Evolutionary conservation across 1,140 invertebrate species (phyloP).

Genomic region (Drosophila ohnishii): DNA sequence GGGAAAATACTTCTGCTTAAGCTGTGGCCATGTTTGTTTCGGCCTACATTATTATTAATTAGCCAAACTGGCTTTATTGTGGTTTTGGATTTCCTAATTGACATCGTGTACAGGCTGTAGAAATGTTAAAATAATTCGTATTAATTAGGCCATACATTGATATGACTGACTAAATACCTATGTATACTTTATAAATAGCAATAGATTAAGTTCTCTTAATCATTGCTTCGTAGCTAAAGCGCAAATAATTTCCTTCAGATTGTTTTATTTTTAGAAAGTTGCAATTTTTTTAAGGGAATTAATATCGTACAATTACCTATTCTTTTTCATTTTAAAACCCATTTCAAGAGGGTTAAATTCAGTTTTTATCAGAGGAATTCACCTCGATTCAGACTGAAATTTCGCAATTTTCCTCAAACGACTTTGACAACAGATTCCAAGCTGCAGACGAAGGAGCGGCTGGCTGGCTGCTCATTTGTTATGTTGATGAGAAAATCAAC

Average conservation of each 20-base stretch:
- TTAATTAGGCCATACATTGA: neutral
- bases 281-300: neutral
- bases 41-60: neutral
- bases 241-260: too few relatives aligned
- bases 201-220: neutral
- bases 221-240: neutral
- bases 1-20: neutral
- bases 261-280: neutral
- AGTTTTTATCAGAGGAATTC: neutral
- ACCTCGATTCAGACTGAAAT: neutral
- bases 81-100: constrained; percentile 2
- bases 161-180: neutral
- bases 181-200: neutral
- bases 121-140: neutral
- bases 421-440: constrained; percentile 13
- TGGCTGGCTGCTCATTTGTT: constrained; percentile 30
- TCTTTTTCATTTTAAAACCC: neutral
- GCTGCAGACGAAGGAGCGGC: constrained; percentile 16
- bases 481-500: constrained; percentile 52
- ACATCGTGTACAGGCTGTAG: neutral
- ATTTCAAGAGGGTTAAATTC: neutral
- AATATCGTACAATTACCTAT: too few relatives aligned
- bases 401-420: constrained; percentile 1
- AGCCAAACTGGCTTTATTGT: neutral
- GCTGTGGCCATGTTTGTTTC: neutral